Base-by-base conservation (phyloP, 2,113 vertebrate species). In the Thalassoma bifasciatum region DNA sequence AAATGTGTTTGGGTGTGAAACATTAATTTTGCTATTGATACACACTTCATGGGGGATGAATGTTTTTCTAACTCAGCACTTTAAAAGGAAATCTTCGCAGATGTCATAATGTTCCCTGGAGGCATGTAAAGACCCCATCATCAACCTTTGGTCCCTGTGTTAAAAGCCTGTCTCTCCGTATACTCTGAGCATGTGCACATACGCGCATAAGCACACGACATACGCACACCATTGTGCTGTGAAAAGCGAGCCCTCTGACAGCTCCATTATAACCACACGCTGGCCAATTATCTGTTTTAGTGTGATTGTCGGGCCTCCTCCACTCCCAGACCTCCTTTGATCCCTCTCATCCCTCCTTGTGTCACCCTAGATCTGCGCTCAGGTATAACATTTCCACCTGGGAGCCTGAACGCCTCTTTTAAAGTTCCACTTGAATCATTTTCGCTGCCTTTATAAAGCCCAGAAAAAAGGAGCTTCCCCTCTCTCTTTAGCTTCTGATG, bases 211-310 rank as follows among this genome's bases (percentile, higher is more conserved):
- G 30, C 37, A 40, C 71, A 37, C 60, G 68, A 72, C 59, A 69
- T 62, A 79, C 57, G 68, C 66, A 84, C 67, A 75, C 44, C 68
- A 76, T 79, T 79, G 74, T 86, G 70, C 63, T 42, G 40, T 83
- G 60, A 74, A 85, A 88, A 75, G 17, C 16, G 77, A 87, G 77
- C 58, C 75, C 58, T 81, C 69, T 89, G 78, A 88, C 86, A 81
- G 83, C 77, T 83, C 81, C 84, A 85, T 90, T 89, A 86, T 78
- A 73, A 86, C 40, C 75, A 72, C 38, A 74, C 71, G 72, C 72
- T 65, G 73, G 71, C 85, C 88, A 90, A 89, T 92, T 86, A 90
- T 90, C 81, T 86, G 70, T 89, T 92, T 89, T 76, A 84, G 82
- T 66, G 57, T 86, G 86, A 90, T 81, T 82, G 87, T 86, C 75